Conservation (phyloP, 2,888 invertebrate genomes). For the Amiota communis region DNA sequence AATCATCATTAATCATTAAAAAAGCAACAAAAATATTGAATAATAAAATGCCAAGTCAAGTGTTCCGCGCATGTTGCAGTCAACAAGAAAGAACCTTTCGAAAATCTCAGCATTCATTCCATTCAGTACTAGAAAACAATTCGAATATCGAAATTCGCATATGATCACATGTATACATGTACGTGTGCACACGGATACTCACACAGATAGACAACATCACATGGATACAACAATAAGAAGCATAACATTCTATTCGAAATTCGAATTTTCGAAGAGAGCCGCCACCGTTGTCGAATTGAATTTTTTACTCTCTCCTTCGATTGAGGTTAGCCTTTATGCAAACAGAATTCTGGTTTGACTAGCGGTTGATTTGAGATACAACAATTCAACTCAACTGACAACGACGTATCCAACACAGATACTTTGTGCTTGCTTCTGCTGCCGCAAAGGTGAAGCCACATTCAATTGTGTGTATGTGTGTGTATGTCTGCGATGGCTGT, state of each 20-base stretch:
- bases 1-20: neutral
- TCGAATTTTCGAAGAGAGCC: constrained; percentile 38
- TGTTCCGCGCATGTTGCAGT: neutral
- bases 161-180: constrained; percentile 47
- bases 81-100: constrained; percentile 4
- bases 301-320: neutral
- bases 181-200: constrained; percentile 44
- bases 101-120: constrained; percentile 28
- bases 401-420: no score
- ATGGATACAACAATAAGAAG: constrained; percentile 58
- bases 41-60: neutral
- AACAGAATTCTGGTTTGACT: no score
- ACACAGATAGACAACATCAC: constrained; percentile 47
- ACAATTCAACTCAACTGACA: no score
- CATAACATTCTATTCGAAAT: constrained; percentile 42
- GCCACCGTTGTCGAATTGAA: neutral
- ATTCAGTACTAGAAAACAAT: constrained; percentile 13
- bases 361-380: no score
- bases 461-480: neutral
- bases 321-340: constrained; percentile 8
- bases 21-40: no score
- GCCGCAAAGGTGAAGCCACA: constrained; percentile 20
- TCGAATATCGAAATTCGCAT: constrained; percentile 35
- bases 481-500: constrained; percentile 9
- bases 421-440: no score